phyloP scores from a whole-genome alignment of 1,140 invertebrate genomes.

The Dolichoris vasculosae region DNA sequence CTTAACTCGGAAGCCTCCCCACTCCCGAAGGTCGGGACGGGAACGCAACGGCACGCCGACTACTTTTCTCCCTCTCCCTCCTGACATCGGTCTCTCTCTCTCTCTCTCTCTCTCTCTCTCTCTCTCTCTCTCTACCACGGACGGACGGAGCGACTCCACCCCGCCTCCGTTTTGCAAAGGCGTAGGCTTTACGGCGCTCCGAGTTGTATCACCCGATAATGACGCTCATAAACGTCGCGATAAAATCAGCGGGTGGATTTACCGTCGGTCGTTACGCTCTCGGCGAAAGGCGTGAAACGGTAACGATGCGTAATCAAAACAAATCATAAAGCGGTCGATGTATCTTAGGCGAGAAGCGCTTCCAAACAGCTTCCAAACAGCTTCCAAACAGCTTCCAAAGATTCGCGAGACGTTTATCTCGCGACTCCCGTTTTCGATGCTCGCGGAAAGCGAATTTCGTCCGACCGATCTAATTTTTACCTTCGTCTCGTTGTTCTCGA shows the following conservation, averaged over 20 bases:
- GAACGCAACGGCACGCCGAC: background rate
- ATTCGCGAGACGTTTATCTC: background rate
- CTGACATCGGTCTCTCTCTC: background rate
- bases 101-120: conserved; percentile 46
- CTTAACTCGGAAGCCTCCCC: conserved; percentile 46
- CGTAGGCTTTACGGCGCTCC: conserved; percentile 71
- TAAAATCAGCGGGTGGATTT: conserved; percentile 73
- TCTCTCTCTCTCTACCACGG: conserved; percentile 7
- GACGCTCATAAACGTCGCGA: conserved; percentile 73
- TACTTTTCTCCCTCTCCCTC: background rate
- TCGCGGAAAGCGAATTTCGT: too few species aligned
- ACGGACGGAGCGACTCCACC: conserved; percentile 15
- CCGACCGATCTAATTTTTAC: too few species aligned
- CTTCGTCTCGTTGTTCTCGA: too few species aligned
- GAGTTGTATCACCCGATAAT: conserved; percentile 66
- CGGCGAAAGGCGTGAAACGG: conserved; percentile 68
- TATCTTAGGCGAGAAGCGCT: conserved; percentile 15
- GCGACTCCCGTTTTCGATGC: background rate
- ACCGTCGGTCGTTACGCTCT: conserved; percentile 66
- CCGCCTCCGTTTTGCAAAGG: conserved; percentile 67
- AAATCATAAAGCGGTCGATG: conserved; percentile 67
- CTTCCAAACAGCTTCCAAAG: too few species aligned
- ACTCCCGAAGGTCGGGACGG: conserved; percentile 33
- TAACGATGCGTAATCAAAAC: conserved; percentile 74
- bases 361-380: too few species aligned